phyloP scores from a whole-genome alignment of 1,140 invertebrate species.

The Drosophila mojavensis region DNA sequence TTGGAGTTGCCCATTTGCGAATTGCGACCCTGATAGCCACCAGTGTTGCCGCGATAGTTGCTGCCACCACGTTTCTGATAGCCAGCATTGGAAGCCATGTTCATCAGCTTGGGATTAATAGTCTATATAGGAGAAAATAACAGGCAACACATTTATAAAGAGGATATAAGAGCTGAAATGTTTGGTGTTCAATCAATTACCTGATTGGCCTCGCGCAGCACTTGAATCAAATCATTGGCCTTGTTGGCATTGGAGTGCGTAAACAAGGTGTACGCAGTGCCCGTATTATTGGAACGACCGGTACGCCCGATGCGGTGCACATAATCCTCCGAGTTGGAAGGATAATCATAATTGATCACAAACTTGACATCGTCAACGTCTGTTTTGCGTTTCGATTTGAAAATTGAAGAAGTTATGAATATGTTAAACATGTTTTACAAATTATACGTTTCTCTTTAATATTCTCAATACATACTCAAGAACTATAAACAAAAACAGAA shows the following conservation, averaged over 20 bases:
- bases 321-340: constrained; percentile 99
- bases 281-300: constrained; percentile 95
- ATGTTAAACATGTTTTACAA: constrained; percentile 63
- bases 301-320: constrained; percentile 99
- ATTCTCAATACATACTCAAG: constrained; percentile 64
- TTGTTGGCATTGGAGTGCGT: constrained; percentile 96
- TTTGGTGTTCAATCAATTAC: constrained; percentile 82
- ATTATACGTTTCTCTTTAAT: constrained; percentile 17
- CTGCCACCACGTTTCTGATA: constrained; percentile 79
- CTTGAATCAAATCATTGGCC: constrained; percentile 95
- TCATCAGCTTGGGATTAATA: constrained; percentile 86
- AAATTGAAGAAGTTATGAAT: constrained; percentile 75
- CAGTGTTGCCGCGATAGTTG: constrained; percentile 61
- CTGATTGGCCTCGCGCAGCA: constrained; percentile 98
- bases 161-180: not conserved
- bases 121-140: constrained; percentile 69
- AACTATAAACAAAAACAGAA: constrained; percentile 78
- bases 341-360: constrained; percentile 99
- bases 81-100: constrained; percentile 84
- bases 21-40: constrained; percentile 69
- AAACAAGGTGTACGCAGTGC: constrained; percentile 99
- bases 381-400: constrained; percentile 84
- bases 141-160: not conserved
- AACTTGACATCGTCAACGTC: constrained; percentile 99
- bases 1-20: constrained; percentile 63